These are phyloP conservation scores for Sarcophaga subvicina DNA, from an alignment of 2,888 invertebrate species.

Conservation along the genomic window DNA sequence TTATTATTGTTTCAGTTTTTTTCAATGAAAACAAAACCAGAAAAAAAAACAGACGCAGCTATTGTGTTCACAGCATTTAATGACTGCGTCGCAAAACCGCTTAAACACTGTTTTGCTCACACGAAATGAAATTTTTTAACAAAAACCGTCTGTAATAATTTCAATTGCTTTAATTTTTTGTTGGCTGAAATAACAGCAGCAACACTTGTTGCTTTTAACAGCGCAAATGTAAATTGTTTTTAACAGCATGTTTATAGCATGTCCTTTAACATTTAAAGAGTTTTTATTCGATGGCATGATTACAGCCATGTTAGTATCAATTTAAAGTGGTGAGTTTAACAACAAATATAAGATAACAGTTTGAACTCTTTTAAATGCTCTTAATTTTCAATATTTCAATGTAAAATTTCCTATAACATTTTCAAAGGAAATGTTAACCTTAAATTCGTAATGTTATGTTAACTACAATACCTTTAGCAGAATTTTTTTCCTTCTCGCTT, in stretches of 20 bases:
- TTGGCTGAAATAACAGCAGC: too few species aligned
- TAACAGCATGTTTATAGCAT: neutral
- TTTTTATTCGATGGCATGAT: neutral
- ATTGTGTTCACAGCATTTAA: neutral
- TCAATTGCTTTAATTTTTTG: too few species aligned
- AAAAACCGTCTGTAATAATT: neutral
- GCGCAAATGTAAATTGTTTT: neutral
- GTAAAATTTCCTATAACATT: too few species aligned
- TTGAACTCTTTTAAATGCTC: too few species aligned
- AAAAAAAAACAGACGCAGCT: neutral
- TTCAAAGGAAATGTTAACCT: too few species aligned
- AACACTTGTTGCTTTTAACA: conserved; percentile 40
- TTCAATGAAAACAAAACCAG: too few species aligned
- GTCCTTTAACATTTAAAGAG: conserved; percentile 21
- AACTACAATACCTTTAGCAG: too few species aligned
- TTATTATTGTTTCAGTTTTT: too few species aligned
- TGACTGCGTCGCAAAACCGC: neutral
- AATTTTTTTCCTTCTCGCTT: too few species aligned
- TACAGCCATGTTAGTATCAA: neutral
- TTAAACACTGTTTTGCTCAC: neutral
- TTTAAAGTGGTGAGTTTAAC: neutral
- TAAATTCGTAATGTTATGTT: too few species aligned
- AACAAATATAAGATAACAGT: too few species aligned
- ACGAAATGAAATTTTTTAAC: neutral
- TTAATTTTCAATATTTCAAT: too few species aligned